A percentile compares a stretch with the other conserved stretches of the same genome.
These are phyloP conservation scores for Riparia riparia DNA, from an alignment of 2,113 vertebrate genomes.

Conservation along the genomic window DNA sequence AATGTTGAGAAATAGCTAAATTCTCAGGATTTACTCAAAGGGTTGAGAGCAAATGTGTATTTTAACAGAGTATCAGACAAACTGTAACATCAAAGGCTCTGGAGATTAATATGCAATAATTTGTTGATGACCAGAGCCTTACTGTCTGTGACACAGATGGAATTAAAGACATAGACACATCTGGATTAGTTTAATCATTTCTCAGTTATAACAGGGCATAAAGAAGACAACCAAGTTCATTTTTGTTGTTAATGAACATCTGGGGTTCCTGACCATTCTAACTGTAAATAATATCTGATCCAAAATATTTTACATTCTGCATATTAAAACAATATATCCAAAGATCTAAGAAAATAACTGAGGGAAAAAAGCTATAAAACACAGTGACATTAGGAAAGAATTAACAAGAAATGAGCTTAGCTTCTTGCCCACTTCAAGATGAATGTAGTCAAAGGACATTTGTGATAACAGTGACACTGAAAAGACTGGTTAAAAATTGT, in stretches of 20 bases:
- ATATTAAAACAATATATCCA: conserved; percentile 5
- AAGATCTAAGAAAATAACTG: neutral
- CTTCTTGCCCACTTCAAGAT: neutral
- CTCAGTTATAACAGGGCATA: neutral
- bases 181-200: conserved; percentile 60
- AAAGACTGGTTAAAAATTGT: neutral
- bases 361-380: neutral
- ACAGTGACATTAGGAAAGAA: neutral
- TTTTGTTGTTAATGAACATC: conserved; percentile 53
- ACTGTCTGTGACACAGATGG: conserved; percentile 23
- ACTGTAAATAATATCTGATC: conserved; percentile 42
- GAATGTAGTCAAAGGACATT: neutral
- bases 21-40: neutral
- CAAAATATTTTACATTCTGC: conserved; percentile 54
- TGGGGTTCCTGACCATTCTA: conserved; percentile 6
- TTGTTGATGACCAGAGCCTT: neutral
- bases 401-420: neutral
- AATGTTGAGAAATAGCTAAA: neutral
- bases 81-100: neutral
- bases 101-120: conserved; percentile 28
- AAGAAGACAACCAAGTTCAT: neutral
- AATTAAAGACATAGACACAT: conserved; percentile 40
- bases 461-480: neutral
- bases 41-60: neutral
- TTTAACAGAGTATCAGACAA: neutral